These are phyloP conservation scores for Sphaeramia orbicularis DNA, from an alignment of 2,797 vertebrate genomes.

Conservation along the genomic window DNA sequence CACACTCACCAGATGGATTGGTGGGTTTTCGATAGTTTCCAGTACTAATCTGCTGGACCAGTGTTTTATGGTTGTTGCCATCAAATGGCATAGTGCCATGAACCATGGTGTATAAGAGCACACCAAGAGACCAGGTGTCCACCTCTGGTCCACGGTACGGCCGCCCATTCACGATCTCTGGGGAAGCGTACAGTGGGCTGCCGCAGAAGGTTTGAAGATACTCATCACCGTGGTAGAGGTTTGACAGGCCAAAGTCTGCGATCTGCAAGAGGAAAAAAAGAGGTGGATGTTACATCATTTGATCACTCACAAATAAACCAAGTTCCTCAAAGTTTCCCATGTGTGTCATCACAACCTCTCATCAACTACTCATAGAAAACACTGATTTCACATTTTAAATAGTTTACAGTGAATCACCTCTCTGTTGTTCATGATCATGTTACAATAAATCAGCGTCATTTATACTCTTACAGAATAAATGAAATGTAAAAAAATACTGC, in stretches of 20 bases:
- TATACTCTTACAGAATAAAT: not conserved
- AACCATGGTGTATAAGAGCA: slow-evolving; percentile 95
- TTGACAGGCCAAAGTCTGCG: slow-evolving; percentile 97
- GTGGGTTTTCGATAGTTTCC: slow-evolving; percentile 93
- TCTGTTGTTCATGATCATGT: not conserved
- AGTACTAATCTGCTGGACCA: slow-evolving; percentile 94
- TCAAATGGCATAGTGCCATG: slow-evolving; percentile 97
- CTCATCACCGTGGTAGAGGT: slow-evolving; percentile 90
- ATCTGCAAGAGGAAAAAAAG: slow-evolving; percentile 83
- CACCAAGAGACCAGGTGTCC: slow-evolving; percentile 98
- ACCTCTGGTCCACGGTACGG: slow-evolving; percentile 97
- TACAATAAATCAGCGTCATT: not conserved
- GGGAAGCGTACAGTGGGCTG: slow-evolving; percentile 96
- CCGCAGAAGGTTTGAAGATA: slow-evolving; percentile 96
- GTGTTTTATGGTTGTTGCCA: slow-evolving; percentile 90
- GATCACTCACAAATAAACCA: not conserved
- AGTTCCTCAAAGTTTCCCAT: not conserved
- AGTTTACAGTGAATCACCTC: not conserved
- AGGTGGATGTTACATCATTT: not conserved
- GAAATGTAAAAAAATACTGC: not conserved
- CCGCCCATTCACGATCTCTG: slow-evolving; percentile 95
- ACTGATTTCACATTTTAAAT: not conserved
- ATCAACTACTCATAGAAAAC: not conserved
- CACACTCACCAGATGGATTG: slow-evolving; percentile 90
- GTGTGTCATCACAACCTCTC: not conserved